These are phyloP conservation scores for Cephalotes varians DNA, from an alignment of 2,888 invertebrate genomes.

Conservation along the genomic window DNA sequence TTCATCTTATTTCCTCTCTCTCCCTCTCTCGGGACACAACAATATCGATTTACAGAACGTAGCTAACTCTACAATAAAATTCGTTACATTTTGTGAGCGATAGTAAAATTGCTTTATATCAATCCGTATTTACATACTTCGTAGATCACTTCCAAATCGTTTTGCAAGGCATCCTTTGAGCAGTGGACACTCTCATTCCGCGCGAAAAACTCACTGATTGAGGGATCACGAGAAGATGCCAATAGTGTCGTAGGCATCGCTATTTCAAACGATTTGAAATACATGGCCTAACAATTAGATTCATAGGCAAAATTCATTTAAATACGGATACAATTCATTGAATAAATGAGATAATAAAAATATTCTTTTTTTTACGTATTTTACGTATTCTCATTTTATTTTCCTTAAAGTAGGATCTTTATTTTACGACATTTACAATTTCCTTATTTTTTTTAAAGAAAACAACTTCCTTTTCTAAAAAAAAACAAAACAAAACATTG, in stretches of 20 bases:
- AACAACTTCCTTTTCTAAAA: background rate
- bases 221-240: slow-evolving; percentile 16
- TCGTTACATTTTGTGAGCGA: slow-evolving; percentile 69
- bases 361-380: background rate
- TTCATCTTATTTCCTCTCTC: slow-evolving; percentile 35
- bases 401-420: background rate
- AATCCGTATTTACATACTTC: slow-evolving; percentile 78
- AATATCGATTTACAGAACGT: slow-evolving; percentile 67
- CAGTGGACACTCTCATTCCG: slow-evolving; percentile 69
- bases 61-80: slow-evolving; percentile 67
- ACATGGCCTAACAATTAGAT: slow-evolving; percentile 60
- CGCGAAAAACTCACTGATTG: slow-evolving; percentile 18
- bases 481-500: background rate
- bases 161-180: slow-evolving; percentile 83
- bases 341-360: background rate
- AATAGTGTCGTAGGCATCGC: slow-evolving; percentile 6
- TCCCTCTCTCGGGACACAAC: slow-evolving; percentile 50
- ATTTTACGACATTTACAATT: background rate
- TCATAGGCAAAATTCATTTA: background rate
- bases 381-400: background rate
- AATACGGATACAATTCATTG: background rate
- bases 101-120: slow-evolving; percentile 71
- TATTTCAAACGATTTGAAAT: slow-evolving; percentile 68
- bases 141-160: slow-evolving; percentile 73
- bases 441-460: background rate